Evolutionary conservation across 2,113 vertebrate genomes (phyloP).

Genomic region (Porphyrio hochstetteri): DNA sequence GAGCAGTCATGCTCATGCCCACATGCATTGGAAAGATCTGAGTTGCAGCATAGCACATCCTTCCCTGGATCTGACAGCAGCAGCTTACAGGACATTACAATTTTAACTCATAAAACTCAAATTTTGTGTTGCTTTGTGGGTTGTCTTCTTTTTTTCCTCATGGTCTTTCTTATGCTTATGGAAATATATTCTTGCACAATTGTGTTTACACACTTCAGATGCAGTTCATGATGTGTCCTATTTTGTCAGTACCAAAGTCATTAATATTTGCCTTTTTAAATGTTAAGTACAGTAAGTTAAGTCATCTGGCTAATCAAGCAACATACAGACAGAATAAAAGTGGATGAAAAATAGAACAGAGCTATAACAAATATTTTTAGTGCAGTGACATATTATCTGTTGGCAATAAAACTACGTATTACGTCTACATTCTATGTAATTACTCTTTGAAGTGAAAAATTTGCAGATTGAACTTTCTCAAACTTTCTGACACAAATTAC

Average conservation of each 20-base stretch:
- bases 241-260: background rate
- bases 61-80: background rate
- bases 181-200: background rate
- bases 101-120: background rate
- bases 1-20: background rate
- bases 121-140: background rate
- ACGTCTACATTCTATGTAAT: slow-evolving; percentile 43
- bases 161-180: background rate
- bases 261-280: background rate
- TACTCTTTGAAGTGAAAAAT: slow-evolving; percentile 48
- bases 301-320: background rate
- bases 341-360: background rate
- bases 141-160: background rate
- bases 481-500: slow-evolving; percentile 52
- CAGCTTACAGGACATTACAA: background rate
- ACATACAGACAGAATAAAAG: background rate
- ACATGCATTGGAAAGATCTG: background rate
- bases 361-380: background rate
- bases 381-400: slow-evolving; percentile 18
- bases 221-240: background rate
- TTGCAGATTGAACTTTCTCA: slow-evolving; percentile 48
- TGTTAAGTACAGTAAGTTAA: background rate
- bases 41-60: background rate
- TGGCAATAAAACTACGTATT: slow-evolving; percentile 36
- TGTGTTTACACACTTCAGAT: background rate